Evolutionary conservation across 2,888 invertebrate genomes (phyloP).

Genomic region (Lucinisca nassula): DNA sequence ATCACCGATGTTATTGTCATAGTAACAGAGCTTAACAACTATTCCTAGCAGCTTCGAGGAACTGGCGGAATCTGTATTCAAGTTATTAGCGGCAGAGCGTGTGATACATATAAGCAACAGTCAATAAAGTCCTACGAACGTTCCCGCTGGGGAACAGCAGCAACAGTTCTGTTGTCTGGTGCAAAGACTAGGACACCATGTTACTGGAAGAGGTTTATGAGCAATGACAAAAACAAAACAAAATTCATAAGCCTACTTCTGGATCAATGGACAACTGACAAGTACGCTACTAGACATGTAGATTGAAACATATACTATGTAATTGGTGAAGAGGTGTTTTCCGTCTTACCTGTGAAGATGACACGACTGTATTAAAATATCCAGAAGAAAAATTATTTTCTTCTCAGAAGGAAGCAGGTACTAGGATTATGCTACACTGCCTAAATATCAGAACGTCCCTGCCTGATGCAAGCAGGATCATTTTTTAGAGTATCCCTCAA

Average conservation of each 20-base stretch:
- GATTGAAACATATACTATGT: too few species aligned
- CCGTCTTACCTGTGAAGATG: too few species aligned
- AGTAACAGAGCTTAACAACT: background rate
- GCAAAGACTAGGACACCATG: conserved; percentile 18
- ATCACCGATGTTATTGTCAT: conserved; percentile 1
- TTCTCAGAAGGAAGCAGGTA: conserved; percentile 48
- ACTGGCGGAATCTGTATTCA: conserved; percentile 6
- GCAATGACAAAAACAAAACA: conserved; percentile 12
- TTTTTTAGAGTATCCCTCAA: too few species aligned
- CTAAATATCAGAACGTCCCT: background rate
- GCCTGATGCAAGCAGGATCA: background rate
- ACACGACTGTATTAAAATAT: too few species aligned
- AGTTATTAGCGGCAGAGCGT: background rate
- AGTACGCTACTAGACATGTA: too few species aligned
- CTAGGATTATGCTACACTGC: conserved; percentile 37
- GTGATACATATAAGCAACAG: background rate
- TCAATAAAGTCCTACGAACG: conserved; percentile 15
- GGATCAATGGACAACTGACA: too few species aligned
- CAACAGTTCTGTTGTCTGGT: background rate
- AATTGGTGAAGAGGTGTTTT: too few species aligned
- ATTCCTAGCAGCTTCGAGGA: background rate
- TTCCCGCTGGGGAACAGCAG: background rate
- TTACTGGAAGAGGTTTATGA: conserved; percentile 27
- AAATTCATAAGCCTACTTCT: conserved; percentile 22
- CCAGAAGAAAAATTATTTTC: too few species aligned